Evolutionary conservation across 2,113 vertebrate species (phyloP).

Genomic region (Gracilinanus agilis): DNA sequence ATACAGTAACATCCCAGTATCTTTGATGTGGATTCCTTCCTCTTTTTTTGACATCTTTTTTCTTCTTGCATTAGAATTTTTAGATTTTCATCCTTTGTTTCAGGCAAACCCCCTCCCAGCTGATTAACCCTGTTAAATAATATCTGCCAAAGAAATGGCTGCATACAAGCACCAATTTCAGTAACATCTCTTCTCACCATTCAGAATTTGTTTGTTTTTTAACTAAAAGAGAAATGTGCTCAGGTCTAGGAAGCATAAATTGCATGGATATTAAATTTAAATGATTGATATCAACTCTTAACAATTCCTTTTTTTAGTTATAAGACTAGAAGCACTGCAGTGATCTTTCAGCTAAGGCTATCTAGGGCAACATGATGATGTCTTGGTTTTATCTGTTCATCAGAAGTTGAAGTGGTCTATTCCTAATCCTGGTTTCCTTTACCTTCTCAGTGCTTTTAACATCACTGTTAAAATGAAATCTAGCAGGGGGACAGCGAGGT

Average conservation of each 20-base stretch:
- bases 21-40: slow-evolving; percentile 24
- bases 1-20: background rate
- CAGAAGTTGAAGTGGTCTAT: background rate
- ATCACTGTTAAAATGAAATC: slow-evolving; percentile 2
- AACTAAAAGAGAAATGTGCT: slow-evolving; percentile 15
- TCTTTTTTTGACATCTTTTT: background rate
- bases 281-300: background rate
- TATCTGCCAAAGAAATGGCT: slow-evolving; percentile 25
- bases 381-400: background rate
- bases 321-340: background rate
- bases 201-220: slow-evolving; percentile 36
- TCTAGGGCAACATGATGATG: background rate
- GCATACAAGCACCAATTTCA: slow-evolving; percentile 23
- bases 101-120: slow-evolving; percentile 6
- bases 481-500: background rate
- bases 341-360: background rate
- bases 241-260: slow-evolving; percentile 31
- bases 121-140: slow-evolving; percentile 13
- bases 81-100: slow-evolving; percentile 45
- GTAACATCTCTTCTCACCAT: background rate
- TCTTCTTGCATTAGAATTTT: background rate
- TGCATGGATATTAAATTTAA: slow-evolving; percentile 32
- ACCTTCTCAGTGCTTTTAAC: slow-evolving; percentile 2
- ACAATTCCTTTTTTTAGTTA: background rate
- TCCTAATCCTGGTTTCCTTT: background rate